These are phyloP conservation scores for Macropus fuliginosus DNA, from an alignment of 2,797 vertebrate genomes.

Conservation along the genomic window DNA sequence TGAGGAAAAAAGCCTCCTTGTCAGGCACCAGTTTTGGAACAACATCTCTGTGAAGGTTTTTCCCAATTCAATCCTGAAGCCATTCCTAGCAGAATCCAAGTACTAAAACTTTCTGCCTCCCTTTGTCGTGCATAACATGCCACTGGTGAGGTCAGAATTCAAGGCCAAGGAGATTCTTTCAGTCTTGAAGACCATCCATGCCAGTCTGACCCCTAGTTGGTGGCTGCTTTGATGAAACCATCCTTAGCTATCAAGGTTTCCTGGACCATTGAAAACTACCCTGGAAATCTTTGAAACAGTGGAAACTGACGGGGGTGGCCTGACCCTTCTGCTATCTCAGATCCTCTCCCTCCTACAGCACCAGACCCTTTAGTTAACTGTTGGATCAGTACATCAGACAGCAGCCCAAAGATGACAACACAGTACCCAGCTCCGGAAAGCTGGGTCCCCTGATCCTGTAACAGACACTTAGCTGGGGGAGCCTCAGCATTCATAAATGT, in stretches of 20 bases:
- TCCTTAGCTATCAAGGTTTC: constrained; percentile 92
- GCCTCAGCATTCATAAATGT: neutral
- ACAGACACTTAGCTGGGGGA: neutral
- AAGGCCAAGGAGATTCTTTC: constrained; percentile 92
- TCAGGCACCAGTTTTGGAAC: constrained; percentile 87
- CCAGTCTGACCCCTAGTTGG: constrained; percentile 92
- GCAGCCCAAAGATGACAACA: constrained; percentile 63
- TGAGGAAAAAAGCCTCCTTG: constrained; percentile 85
- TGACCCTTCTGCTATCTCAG: constrained; percentile 86
- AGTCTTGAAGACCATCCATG: constrained; percentile 82
- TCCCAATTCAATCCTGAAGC: constrained; percentile 89
- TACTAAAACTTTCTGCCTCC: constrained; percentile 89
- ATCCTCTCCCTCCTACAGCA: constrained; percentile 88
- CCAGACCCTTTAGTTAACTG: constrained; percentile 85
- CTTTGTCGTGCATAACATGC: constrained; percentile 88
- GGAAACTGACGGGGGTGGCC: constrained; percentile 87
- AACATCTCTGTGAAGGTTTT: constrained; percentile 89
- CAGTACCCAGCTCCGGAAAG: neutral
- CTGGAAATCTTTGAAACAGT: constrained; percentile 83
- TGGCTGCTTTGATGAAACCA: constrained; percentile 90
- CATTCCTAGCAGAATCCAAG: constrained; percentile 86
- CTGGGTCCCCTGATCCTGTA: neutral
- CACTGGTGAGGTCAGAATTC: constrained; percentile 90
- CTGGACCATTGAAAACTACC: constrained; percentile 90
- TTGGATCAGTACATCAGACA: constrained; percentile 90